Base-by-base conservation (phyloP, 2,888 invertebrate genomes). In the Leucoma salicis region DNA sequence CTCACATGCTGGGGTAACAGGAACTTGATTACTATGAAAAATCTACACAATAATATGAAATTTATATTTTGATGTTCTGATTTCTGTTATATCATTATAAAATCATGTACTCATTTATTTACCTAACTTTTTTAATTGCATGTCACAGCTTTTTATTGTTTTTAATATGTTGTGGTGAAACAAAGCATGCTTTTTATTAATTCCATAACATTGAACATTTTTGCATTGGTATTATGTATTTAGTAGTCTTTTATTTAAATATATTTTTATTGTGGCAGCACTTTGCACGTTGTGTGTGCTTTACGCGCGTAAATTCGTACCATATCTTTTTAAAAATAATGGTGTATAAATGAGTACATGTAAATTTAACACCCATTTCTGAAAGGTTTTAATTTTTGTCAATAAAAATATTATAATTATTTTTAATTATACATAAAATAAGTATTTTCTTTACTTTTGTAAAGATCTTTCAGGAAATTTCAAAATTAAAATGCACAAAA, bases 101-200 rank as follows among this genome's bases (percentile, higher is more conserved):
- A 49, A 40, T 55, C 52, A 35, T 63, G 59, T 61, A 63, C 58
- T 63, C 54, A 57, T 54, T 63, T 50, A 53, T 44, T 33, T 14
- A 35, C n/a, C n/a, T n/a, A n/a, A 41, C 33, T 24, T 6, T 36
- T 45, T 52, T 36, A 27, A 46, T 42, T 27, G 45, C 55, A 52
- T 4, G 1, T 29, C 6, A 2, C 3, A 27, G 27, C 13, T 12
- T 25, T 10, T 25, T n/a, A 10, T 10, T 2, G 8, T 6, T 27
- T 11, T 29, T 29, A 12, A 13, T 29, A 4, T 15, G 12, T 43
- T 28, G 10, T 31, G 42, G 33, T 41, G 40, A 16, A 21, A 21
- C 21, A 21, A n/a, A n/a, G 21, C 21, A 21, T 21, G 5, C 8
- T 21, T 21, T 21, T 21, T 21, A 21, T 1, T 21, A 8, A 8